These are phyloP conservation scores for Illadopsis cleaveri DNA, from an alignment of 2,113 vertebrate genomes.

Conservation along the genomic window DNA sequence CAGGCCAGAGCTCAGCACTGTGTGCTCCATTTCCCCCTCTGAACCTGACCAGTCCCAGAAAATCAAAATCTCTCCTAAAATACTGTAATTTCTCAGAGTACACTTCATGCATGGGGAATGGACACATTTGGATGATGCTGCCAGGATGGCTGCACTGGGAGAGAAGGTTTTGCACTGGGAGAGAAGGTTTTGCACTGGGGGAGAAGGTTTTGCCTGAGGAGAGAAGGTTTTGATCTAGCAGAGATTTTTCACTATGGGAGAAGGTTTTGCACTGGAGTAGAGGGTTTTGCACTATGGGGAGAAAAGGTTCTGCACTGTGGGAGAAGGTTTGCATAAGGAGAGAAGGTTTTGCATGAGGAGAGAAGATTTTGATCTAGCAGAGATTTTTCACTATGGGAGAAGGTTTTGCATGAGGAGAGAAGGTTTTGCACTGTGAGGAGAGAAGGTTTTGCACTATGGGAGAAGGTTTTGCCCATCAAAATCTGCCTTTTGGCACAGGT, in stretches of 20 bases:
- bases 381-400: not conserved
- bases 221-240: not conserved
- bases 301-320: no score
- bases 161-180: not conserved
- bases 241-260: no score
- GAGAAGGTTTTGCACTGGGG: not conserved
- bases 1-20: not conserved
- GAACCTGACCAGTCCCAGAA: not conserved
- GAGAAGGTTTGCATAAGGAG: no score
- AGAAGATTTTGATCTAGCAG: not conserved
- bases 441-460: not conserved
- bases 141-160: not conserved
- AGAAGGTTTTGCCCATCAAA: constrained; percentile 79
- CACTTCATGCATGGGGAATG: not conserved
- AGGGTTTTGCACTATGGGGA: no score
- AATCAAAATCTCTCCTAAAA: not conserved
- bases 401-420: not conserved
- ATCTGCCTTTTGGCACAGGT: constrained; percentile 85
- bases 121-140: fast-evolving
- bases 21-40: not conserved
- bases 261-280: no score
- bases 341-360: not conserved
- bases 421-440: not conserved
- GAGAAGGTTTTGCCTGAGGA: no score
- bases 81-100: not conserved